These are phyloP conservation scores for Callithrix jacchus DNA, from an alignment of 2,113 vertebrate genomes.

Conservation along the genomic window DNA sequence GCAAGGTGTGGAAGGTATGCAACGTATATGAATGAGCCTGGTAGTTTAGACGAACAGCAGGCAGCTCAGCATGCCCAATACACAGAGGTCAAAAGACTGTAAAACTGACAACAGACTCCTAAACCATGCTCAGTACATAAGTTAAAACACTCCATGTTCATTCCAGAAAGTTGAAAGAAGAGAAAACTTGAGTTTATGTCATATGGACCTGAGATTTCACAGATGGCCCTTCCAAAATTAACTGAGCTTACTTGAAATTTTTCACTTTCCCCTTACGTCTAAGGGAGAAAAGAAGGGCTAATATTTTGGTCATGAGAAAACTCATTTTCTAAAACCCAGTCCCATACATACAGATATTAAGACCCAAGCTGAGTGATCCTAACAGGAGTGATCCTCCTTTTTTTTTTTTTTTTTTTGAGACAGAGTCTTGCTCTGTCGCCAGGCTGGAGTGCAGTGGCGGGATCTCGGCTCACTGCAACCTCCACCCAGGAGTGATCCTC, in stretches of 20 bases:
- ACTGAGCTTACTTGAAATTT: background rate
- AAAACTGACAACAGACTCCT: background rate
- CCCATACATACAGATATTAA: background rate
- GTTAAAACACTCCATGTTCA: background rate
- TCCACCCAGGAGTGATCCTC: background rate
- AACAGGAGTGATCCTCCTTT: background rate
- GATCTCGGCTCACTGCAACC: no score
- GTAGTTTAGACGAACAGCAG: background rate
- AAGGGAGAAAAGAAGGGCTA: background rate
- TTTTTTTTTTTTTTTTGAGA: no score
- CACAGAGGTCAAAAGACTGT: background rate
- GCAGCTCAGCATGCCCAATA: background rate
- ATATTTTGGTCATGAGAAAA: background rate
- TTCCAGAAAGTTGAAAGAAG: background rate
- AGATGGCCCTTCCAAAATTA: background rate
- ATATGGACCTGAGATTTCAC: background rate
- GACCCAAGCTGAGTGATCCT: background rate
- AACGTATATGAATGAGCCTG: background rate
- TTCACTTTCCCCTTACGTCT: background rate
- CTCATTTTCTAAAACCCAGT: background rate
- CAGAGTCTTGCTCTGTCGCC: no score
- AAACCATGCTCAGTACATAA: background rate
- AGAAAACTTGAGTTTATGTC: background rate
- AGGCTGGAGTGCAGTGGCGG: no score
- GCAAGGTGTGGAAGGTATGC: background rate